Evolutionary conservation across 2,797 vertebrate genomes (phyloP), one percentile per base, ranked within the genome.

Genomic region (Pygocentrus nattereri): DNA sequence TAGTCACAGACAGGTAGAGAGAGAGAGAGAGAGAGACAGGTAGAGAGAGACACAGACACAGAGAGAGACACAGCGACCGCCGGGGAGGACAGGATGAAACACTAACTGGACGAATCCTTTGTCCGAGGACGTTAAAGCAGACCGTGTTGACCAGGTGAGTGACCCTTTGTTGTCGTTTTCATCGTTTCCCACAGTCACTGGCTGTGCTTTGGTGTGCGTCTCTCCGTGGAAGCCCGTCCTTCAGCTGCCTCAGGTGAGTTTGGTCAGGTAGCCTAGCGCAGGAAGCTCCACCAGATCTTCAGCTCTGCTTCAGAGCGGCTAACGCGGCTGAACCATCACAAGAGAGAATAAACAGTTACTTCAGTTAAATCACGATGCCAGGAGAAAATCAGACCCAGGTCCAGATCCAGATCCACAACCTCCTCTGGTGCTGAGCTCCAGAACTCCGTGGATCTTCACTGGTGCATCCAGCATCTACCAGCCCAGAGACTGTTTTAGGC

Each of bases 121-220:
- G 76, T 74, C 76, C 73, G 27, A 38, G 81, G 81, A 82, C 64
- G n/a, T 74, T 70, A 69, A 50, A 83, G 50, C 0, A 58, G 25
- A 16, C 54, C 15, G 7, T 50, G 16, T 27, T 41, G 59, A 25
- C 23, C 69, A 83, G 76, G 82, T 83, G 59, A 50, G 76, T 11
- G 4, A n/a, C 34, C 2, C 8, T 73, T 38, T 34, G 8, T 25
- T 52, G 12, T 61, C 7, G 11, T 21, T 56, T 50, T 23, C 0
- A 8, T 4, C 3, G 50, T 47, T 21, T 70, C 8, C 6, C 15
- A 30, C 2, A 4, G 13, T 25, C 0, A 5, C 19, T 1, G 3
- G 27, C 15, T 0, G 49, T 3, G 13, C 5, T 21, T 13, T 23
- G 59, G 59, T 11, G 16, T 18, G 50, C 25, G 1, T 15, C 18